Conservation (phyloP, 2,888 invertebrate species). For the Diachrysia chrysitis region DNA sequence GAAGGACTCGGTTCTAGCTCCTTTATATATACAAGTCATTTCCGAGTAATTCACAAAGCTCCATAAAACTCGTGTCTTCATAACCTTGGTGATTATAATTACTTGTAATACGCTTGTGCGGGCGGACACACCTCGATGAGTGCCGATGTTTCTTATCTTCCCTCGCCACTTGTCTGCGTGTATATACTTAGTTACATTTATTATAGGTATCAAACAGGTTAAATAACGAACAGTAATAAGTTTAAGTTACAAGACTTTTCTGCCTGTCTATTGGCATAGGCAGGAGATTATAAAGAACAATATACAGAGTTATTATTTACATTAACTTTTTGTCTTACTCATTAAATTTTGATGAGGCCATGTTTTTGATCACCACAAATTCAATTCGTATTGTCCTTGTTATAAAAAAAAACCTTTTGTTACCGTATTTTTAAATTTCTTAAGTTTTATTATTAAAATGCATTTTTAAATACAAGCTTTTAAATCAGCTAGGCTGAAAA, state of each 20-base stretch:
- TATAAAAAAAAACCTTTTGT: no score
- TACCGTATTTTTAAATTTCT: no score
- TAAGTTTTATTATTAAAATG: no score
- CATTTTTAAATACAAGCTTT: no score
- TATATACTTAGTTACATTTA: conserved; percentile 1
- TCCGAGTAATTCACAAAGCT: background rate
- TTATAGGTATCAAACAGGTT: conserved; percentile 2
- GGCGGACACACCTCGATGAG: conserved; percentile 19
- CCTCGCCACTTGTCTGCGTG: conserved; percentile 29
- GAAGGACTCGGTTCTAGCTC: background rate
- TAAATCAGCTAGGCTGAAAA: no score
- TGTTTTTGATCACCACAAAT: no score
- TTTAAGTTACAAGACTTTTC: background rate
- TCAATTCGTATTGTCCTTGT: no score
- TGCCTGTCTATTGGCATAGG: background rate
- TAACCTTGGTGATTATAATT: conserved; percentile 36
- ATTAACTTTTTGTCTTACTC: no score
- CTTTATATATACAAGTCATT: background rate
- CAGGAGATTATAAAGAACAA: no score
- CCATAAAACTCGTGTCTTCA: background rate
- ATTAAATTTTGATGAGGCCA: no score
- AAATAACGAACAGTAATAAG: background rate
- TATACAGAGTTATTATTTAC: no score
- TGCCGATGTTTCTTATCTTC: conserved; percentile 41
- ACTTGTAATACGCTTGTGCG: conserved; percentile 26